phyloP scores from a whole-genome alignment of 2,888 invertebrate genomes.

The Sclerodermus sp. region DNA sequence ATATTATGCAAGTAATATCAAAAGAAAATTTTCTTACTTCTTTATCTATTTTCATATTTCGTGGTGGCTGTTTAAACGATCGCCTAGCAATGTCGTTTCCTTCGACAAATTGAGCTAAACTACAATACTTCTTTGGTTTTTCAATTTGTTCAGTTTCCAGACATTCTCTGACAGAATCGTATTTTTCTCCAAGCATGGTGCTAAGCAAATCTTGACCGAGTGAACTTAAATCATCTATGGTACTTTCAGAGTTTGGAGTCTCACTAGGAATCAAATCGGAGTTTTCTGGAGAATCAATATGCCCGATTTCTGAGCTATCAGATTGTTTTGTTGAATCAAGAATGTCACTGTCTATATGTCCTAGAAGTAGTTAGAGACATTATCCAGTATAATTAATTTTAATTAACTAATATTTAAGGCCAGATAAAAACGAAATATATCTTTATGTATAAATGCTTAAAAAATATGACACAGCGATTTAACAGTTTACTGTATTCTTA shows the following conservation, averaged over 20 bases:
- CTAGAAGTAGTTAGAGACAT: slow-evolving; percentile 44
- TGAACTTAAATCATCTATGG: slow-evolving; percentile 78
- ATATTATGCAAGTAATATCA: background rate
- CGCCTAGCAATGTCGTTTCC: slow-evolving; percentile 80
- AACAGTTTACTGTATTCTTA: slow-evolving; percentile 21
- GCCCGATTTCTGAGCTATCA: slow-evolving; percentile 63
- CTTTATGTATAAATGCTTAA: background rate
- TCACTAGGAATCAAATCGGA: slow-evolving; percentile 75
- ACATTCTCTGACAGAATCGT: slow-evolving; percentile 65
- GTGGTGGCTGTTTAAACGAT: slow-evolving; percentile 66
- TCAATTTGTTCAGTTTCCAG: slow-evolving; percentile 59
- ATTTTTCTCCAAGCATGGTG: slow-evolving; percentile 69
- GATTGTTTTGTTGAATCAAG: slow-evolving; percentile 47
- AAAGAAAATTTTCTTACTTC: slow-evolving; percentile 26
- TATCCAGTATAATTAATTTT: slow-evolving; percentile 30
- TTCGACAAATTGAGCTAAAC: slow-evolving; percentile 80
- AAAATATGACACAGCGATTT: background rate
- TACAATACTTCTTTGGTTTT: slow-evolving; percentile 71
- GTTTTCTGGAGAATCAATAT: slow-evolving; percentile 82
- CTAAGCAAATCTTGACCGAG: slow-evolving; percentile 68
- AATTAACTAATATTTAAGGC: background rate
- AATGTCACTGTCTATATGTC: slow-evolving; percentile 49
- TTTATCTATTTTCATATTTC: slow-evolving; percentile 26
- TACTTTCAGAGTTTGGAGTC: slow-evolving; percentile 74
- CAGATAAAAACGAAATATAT: background rate